Conservation (phyloP, 2,797 vertebrate species). For the Merluccius polli region DNA sequence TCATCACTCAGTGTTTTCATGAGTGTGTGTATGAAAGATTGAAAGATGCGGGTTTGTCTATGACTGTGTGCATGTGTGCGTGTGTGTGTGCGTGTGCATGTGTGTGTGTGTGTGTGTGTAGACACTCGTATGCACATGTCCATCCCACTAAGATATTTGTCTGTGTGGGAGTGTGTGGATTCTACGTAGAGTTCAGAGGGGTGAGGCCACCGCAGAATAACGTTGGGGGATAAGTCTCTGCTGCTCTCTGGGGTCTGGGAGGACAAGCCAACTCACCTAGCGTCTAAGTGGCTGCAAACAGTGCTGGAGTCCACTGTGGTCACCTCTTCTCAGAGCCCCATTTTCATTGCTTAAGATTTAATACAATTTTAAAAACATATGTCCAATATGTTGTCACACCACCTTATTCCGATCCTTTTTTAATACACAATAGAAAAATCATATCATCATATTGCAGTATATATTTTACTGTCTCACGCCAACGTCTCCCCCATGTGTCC, state of each 20-base stretch:
- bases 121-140: constrained; percentile 35
- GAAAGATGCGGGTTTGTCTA: too few species aligned
- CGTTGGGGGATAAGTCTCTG: constrained; percentile 24
- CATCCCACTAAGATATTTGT: constrained; percentile 70
- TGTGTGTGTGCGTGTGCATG: not conserved
- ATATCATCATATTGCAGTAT: too few species aligned
- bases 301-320: too few species aligned
- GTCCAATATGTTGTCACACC: too few species aligned
- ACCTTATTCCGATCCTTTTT: too few species aligned
- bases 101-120: not conserved
- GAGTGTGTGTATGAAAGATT: not conserved
- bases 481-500: not conserved
- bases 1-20: not conserved
- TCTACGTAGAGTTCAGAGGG: constrained; percentile 47
- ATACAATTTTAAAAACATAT: too few species aligned
- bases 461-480: not conserved
- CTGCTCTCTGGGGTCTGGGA: constrained; percentile 19
- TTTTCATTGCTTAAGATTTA: too few species aligned
- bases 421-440: too few species aligned
- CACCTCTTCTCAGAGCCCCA: too few species aligned
- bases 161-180: constrained; percentile 57
- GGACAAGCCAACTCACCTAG: constrained; percentile 23
- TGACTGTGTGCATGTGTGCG: too few species aligned
- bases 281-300: not conserved
- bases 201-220: constrained; percentile 44